Evolutionary conservation across 2,888 invertebrate genomes (phyloP).

Genomic region (Tetragonisca angustula): DNA sequence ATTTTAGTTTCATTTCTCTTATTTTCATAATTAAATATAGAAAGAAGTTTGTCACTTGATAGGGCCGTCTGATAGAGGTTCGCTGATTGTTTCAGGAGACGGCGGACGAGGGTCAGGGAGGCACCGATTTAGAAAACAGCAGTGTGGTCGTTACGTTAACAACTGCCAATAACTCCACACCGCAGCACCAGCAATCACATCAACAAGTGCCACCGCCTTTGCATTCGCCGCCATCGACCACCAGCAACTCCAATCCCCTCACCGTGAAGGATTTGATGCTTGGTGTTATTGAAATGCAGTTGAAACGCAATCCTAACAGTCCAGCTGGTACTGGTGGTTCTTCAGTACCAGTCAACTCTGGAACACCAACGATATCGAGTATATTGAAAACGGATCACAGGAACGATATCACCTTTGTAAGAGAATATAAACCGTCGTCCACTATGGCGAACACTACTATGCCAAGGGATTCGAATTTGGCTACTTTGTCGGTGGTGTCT

Average conservation of each 20-base stretch:
- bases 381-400: conserved; percentile 86
- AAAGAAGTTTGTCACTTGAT: conserved; percentile 70
- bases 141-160: conserved; percentile 77
- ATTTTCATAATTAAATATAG: conserved; percentile 17
- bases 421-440: conserved; percentile 84
- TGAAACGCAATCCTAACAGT: conserved; percentile 88
- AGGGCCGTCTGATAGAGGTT: conserved; percentile 83
- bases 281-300: conserved; percentile 92
- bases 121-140: conserved; percentile 82
- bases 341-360: conserved; percentile 83
- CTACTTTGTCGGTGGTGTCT: conserved; percentile 89
- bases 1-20: conserved; percentile 19
- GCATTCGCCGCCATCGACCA: conserved; percentile 78
- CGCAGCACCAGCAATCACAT: conserved; percentile 77
- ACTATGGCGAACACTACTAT: conserved; percentile 78
- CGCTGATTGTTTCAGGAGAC: conserved; percentile 87
- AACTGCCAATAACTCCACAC: conserved; percentile 71
- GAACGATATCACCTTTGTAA: conserved; percentile 85
- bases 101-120: conserved; percentile 92
- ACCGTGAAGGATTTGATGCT: conserved; percentile 93
- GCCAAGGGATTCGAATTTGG: conserved; percentile 84
- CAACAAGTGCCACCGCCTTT: conserved; percentile 78
- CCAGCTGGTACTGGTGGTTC: conserved; percentile 80
- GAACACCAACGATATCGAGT: conserved; percentile 87
- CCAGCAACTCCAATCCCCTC: conserved; percentile 86